Conservation (phyloP, 2,113 vertebrate genomes). For the Eptesicus fuscus region DNA sequence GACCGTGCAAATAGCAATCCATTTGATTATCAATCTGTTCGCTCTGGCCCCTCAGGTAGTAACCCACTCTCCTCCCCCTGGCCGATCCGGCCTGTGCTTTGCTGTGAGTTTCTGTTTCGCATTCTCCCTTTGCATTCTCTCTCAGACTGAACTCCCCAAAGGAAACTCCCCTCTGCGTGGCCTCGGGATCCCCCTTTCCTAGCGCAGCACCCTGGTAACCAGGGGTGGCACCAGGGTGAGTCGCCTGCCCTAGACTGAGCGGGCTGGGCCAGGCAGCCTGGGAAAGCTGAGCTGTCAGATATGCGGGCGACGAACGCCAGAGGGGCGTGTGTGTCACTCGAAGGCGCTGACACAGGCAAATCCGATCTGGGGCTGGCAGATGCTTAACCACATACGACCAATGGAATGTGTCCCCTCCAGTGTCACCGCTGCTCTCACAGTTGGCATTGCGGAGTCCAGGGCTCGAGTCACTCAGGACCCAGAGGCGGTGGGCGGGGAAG, state of each 20-base stretch:
- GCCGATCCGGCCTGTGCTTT: neutral
- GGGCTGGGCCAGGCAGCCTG: neutral
- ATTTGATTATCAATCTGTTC: neutral
- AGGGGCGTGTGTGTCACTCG: neutral
- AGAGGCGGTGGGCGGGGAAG: neutral
- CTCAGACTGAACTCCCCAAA: neutral
- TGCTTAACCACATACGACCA: neutral
- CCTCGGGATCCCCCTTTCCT: neutral
- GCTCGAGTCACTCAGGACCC: neutral
- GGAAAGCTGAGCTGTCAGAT: constrained; percentile 27
- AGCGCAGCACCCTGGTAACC: neutral
- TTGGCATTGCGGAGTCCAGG: neutral
- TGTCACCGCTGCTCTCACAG: neutral
- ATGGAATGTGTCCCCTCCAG: constrained; percentile 4
- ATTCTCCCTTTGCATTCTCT: neutral
- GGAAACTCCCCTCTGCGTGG: neutral
- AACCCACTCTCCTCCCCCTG: too few relatives aligned
- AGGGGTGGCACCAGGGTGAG: neutral
- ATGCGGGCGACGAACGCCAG: neutral
- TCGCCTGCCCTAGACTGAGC: neutral
- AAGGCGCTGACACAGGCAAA: constrained; percentile 55
- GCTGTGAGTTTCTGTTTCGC: neutral
- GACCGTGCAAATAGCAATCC: neutral
- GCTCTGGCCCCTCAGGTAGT: neutral
- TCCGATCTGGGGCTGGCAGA: constrained; percentile 50